These are phyloP conservation scores for Agrochola lota DNA, from an alignment of 2,888 invertebrate genomes.

Conservation along the genomic window DNA sequence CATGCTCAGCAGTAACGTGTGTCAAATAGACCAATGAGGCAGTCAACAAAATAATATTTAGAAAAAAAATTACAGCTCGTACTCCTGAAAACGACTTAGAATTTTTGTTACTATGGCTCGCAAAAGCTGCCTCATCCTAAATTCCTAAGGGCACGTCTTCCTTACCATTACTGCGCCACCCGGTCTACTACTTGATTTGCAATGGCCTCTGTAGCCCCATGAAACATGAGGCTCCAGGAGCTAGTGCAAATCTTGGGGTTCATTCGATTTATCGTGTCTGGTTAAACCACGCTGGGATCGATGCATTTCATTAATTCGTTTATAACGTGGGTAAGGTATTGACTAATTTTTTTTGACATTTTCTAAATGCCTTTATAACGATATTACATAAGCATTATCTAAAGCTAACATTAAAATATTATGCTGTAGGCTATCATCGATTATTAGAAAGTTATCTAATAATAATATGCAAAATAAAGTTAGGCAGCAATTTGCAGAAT, in stretches of 20 bases:
- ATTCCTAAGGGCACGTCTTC: too few species aligned
- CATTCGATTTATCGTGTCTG: too few species aligned
- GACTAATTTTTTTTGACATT: background rate
- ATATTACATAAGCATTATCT: constrained; percentile 27
- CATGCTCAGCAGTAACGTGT: too few species aligned
- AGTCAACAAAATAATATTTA: background rate
- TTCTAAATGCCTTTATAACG: background rate
- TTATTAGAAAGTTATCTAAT: constrained; percentile 50
- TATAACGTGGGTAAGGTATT: background rate
- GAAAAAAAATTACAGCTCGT: background rate
- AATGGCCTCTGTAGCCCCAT: too few species aligned
- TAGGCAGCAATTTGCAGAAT: constrained; percentile 50
- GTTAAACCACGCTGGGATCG: too few species aligned
- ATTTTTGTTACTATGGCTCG: background rate
- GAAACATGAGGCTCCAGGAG: too few species aligned
- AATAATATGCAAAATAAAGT: constrained; percentile 30
- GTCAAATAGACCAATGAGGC: too few species aligned
- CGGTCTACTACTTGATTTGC: too few species aligned
- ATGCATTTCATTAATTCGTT: too few species aligned
- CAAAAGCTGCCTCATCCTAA: too few species aligned
- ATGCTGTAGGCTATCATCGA: constrained; percentile 18
- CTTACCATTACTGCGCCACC: too few species aligned
- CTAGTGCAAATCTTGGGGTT: too few species aligned
- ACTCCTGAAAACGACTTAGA: background rate
- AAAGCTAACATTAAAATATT: constrained; percentile 20